Conservation (phyloP, 1,140 invertebrate genomes). For the Euglossa dilemma region DNA sequence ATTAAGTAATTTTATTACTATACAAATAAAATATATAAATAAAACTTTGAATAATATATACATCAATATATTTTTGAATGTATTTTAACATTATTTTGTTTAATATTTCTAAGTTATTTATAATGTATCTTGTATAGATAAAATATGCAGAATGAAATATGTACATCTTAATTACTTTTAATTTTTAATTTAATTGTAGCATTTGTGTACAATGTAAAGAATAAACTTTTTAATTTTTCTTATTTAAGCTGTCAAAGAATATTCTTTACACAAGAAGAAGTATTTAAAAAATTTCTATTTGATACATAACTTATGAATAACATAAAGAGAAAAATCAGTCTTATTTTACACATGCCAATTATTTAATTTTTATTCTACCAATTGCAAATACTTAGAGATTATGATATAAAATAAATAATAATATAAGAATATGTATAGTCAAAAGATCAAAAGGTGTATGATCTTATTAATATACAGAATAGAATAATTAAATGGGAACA, state of each 20-base stretch:
- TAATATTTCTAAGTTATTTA: constrained; percentile 4
- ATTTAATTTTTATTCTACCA: constrained; percentile 40
- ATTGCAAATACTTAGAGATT: constrained; percentile 40
- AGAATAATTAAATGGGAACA: not conserved
- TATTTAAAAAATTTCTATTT: constrained; percentile 54
- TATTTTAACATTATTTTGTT: constrained; percentile 24
- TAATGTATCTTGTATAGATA: constrained; percentile 30
- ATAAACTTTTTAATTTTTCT: constrained; percentile 1
- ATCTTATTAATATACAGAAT: not conserved
- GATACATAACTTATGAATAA: constrained; percentile 47
- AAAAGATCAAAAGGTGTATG: not conserved
- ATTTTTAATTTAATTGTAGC: constrained; percentile 22
- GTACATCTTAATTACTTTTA: constrained; percentile 15
- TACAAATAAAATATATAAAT: constrained; percentile 40
- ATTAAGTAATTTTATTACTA: constrained; percentile 36
- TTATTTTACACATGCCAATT: constrained; percentile 58
- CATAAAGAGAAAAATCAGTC: constrained; percentile 65
- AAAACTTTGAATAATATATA: constrained; percentile 15
- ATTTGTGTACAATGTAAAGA: constrained; percentile 32
- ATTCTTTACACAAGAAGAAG: constrained; percentile 14
- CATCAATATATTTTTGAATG: constrained; percentile 12
- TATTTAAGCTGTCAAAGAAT: constrained; percentile 34
- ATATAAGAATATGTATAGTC: not conserved
- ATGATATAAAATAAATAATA: constrained; percentile 37
- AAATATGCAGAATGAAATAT: constrained; percentile 41